Percentiles rank a stretch among this genome's conserved stretches.
Conservation (phyloP, 2,113 vertebrate genomes). For the Anseranas semipalmata region DNA sequence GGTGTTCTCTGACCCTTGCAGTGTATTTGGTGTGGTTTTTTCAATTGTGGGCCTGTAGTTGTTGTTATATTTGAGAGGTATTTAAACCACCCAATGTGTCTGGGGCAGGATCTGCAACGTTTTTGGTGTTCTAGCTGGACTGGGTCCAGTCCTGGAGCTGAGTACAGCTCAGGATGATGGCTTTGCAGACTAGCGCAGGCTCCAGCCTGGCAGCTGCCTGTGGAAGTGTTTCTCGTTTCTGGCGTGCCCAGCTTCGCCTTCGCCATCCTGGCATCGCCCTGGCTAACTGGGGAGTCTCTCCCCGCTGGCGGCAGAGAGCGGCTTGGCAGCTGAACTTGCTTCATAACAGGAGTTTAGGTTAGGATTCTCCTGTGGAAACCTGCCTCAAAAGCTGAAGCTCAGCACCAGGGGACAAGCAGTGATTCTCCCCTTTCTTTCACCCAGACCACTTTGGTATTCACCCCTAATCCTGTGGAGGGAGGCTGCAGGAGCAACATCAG, state of each 20-base stretch:
- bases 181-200: not conserved
- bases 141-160: not conserved
- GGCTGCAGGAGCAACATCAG: not conserved
- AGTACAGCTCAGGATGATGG: not conserved
- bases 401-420: not conserved
- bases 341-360: not conserved
- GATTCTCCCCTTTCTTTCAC: not conserved
- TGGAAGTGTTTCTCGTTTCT: not conserved
- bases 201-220: slow-evolving; percentile 3
- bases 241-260: not conserved
- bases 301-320: not conserved
- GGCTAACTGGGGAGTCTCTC: not conserved
- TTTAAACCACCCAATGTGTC: not conserved
- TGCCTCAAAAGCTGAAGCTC: not conserved
- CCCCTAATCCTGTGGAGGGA: not conserved
- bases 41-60: not conserved
- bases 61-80: not conserved
- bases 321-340: not conserved
- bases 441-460: not conserved
- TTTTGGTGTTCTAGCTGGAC: not conserved
- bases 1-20: not conserved
- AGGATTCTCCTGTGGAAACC: not conserved
- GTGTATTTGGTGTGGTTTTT: not conserved
- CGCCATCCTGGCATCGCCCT: not conserved
- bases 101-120: not conserved